Evolutionary conservation across 2,888 invertebrate genomes (phyloP), one percentile per base, ranked within the genome.

Genomic region (Eubasilissa splendida): DNA sequence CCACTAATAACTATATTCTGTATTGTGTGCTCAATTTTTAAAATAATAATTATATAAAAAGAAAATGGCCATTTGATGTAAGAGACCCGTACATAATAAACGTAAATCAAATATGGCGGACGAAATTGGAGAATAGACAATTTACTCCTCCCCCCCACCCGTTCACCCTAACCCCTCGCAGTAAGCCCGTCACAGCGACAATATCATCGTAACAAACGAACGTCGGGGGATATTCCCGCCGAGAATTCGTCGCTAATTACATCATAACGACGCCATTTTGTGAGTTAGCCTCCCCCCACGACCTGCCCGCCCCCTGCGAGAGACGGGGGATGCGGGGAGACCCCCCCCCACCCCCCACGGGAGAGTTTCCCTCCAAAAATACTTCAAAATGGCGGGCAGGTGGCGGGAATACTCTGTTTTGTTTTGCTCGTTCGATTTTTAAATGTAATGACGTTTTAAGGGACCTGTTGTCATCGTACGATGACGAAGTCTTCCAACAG

Each of bases 231-330:
- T 31, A 42, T 33, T 50, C 58, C 74, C 77, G 74, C 60, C 53
- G 78, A 71, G 80, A 70, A 80, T 80, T 78, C 80, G 77, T 80
- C 82, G 73, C 79, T 83, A 82, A 83, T 83, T 83, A 82, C 80
- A 82, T 83, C 83, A 82, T 82, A 83, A 83, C 83, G 83, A 82
- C 83, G 83, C 83, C 82, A 82, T 82, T 83, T 83, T 82, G 79
- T 80, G 79, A 84, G 80, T 80, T 83, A 83, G 80, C 83, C 78
- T 79, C 82, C 82, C 75, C 79, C 76, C 79, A 66, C 80, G 77
- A 79, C 80, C 59, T 73, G 81, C 54, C 76, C 73, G 42, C 74
- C 74, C 56, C 63, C 63, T 65, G 53, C 22, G 22, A 53, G 71
- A 58, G 53, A 42, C 59, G 54, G 59, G 59, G 52, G 52, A 60